phyloP scores from a whole-genome alignment of 2,888 invertebrate genomes.

The Hymenopus coronatus region DNA sequence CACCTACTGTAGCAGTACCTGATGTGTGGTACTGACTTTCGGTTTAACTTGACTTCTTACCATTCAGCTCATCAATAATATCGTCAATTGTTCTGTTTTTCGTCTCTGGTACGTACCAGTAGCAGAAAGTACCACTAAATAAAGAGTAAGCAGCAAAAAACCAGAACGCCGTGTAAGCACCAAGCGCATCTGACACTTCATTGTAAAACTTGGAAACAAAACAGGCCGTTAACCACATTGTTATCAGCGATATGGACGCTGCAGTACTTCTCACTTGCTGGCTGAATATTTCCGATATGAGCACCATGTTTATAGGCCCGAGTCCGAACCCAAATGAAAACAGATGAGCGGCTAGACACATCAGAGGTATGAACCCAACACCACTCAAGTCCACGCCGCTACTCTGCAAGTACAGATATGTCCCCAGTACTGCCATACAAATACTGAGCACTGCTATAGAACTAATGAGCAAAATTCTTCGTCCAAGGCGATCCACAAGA shows the following conservation, averaged over 20 bases:
- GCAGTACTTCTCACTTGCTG: not conserved
- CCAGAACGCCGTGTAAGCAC: conserved; percentile 10
- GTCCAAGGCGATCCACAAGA: conserved; percentile 6
- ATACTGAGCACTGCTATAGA: not conserved
- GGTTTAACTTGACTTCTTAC: not conserved
- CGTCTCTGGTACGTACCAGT: not conserved
- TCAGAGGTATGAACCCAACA: not conserved
- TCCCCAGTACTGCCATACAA: not conserved
- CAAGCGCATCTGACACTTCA: not conserved
- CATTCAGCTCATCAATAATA: not conserved
- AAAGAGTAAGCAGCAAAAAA: conserved; percentile 10
- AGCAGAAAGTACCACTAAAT: not conserved
- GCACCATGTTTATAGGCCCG: not conserved
- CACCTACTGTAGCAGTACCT: too few species aligned
- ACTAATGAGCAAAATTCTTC: not conserved
- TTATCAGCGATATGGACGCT: not conserved
- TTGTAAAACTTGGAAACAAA: conserved; percentile 4
- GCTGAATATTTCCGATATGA: not conserved
- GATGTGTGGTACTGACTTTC: too few species aligned
- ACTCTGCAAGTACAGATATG: not conserved
- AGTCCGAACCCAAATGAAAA: not conserved
- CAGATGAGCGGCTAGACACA: not conserved
- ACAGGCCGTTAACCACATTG: not conserved
- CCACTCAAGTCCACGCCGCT: not conserved
- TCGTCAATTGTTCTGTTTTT: not conserved